phyloP scores from a whole-genome alignment of 2,797 vertebrate genomes.

The Ctenosaura bakeri region DNA sequence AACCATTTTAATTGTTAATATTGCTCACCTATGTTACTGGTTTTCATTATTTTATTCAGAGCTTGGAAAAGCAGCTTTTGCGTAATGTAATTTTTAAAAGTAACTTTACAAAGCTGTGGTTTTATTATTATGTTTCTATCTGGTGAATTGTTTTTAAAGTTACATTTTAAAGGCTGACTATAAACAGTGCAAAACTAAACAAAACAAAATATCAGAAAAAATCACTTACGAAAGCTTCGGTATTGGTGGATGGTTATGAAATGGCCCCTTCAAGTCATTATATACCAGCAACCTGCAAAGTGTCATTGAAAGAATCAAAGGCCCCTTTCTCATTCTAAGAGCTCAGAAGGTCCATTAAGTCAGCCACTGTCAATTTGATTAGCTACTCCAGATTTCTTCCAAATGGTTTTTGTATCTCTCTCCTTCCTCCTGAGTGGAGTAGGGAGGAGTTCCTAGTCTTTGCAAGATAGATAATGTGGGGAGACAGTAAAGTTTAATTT shows the following conservation, averaged over 20 bases:
- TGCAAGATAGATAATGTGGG: not conserved
- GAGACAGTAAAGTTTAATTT: not conserved
- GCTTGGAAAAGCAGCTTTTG: no score
- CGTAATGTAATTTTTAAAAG: no score
- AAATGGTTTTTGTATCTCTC: conserved; percentile 33
- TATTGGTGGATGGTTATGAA: conserved; percentile 46
- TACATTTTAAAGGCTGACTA: not conserved
- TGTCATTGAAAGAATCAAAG: conserved; percentile 78
- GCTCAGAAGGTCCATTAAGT: conserved; percentile 71
- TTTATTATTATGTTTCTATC: not conserved
- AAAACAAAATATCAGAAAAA: conserved; percentile 1
- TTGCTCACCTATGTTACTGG: no score
- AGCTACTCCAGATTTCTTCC: conserved; percentile 53
- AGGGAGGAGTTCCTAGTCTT: conserved; percentile 12
- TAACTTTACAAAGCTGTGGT: not conserved
- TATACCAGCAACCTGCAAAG: conserved; percentile 67
- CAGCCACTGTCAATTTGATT: conserved; percentile 71
- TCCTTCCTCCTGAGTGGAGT: conserved; percentile 36
- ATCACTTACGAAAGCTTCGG: not conserved
- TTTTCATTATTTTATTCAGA: no score
- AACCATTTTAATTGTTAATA: no score
- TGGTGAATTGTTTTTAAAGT: not conserved
- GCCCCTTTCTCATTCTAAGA: conserved; percentile 67
- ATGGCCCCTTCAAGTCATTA: conserved; percentile 69
- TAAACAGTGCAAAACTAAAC: not conserved